Percentiles rank a stretch among this genome's conserved stretches.
Evolutionary conservation across 2,113 vertebrate species (phyloP).

Genomic region (Colaptes auratus): DNA sequence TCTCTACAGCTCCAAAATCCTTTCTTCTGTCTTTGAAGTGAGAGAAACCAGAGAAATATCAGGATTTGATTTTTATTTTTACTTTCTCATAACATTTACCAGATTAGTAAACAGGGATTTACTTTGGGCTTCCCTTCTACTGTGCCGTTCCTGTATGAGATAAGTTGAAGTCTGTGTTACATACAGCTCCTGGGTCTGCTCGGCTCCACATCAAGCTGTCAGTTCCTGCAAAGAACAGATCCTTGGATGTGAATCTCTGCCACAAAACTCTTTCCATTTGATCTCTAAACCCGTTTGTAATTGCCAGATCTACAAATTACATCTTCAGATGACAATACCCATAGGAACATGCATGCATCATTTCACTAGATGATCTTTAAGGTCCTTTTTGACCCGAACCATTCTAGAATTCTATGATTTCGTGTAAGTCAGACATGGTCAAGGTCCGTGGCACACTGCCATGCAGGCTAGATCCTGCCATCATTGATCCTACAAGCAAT

Average conservation of each 20-base stretch:
- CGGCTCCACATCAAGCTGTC: accelerated
- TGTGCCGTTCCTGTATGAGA: background rate
- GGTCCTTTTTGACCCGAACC: no score
- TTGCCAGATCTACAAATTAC: background rate
- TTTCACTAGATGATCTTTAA: no score
- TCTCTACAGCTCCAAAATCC: background rate
- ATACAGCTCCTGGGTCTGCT: background rate
- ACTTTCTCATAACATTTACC: constrained; percentile 12
- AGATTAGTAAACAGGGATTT: constrained; percentile 43
- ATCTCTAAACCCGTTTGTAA: background rate
- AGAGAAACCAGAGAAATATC: constrained; percentile 46
- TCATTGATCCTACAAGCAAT: background rate
- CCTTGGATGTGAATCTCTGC: constrained; percentile 6
- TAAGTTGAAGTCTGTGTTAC: background rate
- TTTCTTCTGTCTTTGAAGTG: constrained; percentile 15
- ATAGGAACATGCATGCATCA: background rate
- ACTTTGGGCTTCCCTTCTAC: background rate
- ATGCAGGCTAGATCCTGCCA: background rate
- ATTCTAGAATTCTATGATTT: no score
- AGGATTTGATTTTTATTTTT: background rate
- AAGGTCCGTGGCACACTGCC: accelerated
- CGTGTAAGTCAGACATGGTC: background rate
- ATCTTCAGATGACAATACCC: background rate
- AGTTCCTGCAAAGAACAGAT: background rate
- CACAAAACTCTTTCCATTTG: background rate